Conservation (phyloP, 2,888 invertebrate species). For the Drosophila ustulata region DNA sequence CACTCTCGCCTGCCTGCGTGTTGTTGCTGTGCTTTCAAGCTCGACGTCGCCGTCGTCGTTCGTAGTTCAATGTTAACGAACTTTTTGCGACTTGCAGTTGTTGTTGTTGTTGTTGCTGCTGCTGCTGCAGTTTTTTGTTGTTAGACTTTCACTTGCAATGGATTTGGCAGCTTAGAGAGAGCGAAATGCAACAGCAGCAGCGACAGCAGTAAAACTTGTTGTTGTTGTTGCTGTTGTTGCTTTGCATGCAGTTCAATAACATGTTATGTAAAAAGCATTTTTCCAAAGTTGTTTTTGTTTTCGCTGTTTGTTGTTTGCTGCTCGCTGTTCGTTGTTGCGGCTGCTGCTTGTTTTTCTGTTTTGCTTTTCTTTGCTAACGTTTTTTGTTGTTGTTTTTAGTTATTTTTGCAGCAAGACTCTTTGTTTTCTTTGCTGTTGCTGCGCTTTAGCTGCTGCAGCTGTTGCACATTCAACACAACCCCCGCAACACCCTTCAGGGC, state of each 20-base stretch:
- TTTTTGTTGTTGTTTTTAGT: conserved; percentile 16
- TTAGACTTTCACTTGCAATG: conserved; percentile 84
- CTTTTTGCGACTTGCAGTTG: conserved; percentile 71
- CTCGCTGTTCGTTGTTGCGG: conserved; percentile 43
- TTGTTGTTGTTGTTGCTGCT: conserved; percentile 24
- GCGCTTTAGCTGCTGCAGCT: conserved; percentile 53
- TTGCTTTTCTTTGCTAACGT: conserved; percentile 1
- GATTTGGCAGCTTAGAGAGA: conserved; percentile 79
- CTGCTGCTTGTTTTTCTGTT: conserved; percentile 42
- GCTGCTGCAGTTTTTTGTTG: conserved; percentile 51
- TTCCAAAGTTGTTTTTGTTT: conserved; percentile 69
- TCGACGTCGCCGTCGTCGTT: conserved; percentile 28
- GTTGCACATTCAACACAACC: conserved; percentile 51
- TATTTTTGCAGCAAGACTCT: conserved; percentile 18
- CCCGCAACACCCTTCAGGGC: not conserved
- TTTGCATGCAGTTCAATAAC: conserved; percentile 83
- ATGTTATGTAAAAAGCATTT: conserved; percentile 84
- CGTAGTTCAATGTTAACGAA: conserved; percentile 85
- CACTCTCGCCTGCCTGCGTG: conserved; percentile 23
- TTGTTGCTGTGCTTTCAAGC: conserved; percentile 25
- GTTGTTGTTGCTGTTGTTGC: conserved; percentile 48
- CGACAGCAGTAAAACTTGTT: conserved; percentile 46
- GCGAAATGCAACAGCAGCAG: conserved; percentile 50
- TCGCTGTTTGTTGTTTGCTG: conserved; percentile 16
- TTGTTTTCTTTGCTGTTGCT: conserved; percentile 33